These are phyloP conservation scores for Etheostoma cragini DNA, from an alignment of 2,113 vertebrate genomes.

Conservation along the genomic window DNA sequence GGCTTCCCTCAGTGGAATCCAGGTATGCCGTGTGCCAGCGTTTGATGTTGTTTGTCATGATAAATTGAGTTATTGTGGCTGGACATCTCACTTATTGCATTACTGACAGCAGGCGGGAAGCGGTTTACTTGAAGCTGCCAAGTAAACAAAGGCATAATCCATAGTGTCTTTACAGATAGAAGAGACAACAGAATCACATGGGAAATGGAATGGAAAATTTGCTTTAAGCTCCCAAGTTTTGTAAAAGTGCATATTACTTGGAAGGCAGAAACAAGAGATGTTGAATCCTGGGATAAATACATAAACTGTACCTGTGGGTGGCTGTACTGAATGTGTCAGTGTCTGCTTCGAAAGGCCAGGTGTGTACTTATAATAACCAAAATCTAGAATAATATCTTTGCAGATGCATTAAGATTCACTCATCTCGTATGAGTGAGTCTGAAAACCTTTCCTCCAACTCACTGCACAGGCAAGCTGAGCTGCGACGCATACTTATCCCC, in stretches of 20 bases:
- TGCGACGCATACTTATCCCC: background rate
- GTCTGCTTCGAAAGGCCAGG: background rate
- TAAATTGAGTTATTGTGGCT: slow-evolving; percentile 14
- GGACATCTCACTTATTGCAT: slow-evolving; percentile 20
- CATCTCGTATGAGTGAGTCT: background rate
- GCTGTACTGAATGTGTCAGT: background rate
- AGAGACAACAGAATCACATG: background rate
- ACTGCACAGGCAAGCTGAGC: slow-evolving; percentile 2
- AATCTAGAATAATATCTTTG: background rate
- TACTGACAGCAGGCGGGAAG: slow-evolving; percentile 2
- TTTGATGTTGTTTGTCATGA: slow-evolving; percentile 10
- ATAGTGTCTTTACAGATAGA: background rate
- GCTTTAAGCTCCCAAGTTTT: background rate
- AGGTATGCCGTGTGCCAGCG: slow-evolving; percentile 80
- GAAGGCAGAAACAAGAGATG: background rate
- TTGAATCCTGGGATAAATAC: background rate
- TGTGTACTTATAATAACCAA: background rate
- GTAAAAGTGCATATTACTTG: background rate
- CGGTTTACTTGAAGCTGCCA: slow-evolving; percentile 11
- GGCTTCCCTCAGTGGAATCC: slow-evolving; percentile 93
- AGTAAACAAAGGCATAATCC: background rate
- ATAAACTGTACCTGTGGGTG: background rate
- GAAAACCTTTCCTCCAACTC: background rate
- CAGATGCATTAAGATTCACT: background rate
- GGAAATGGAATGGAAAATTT: background rate